Percentiles rank a stretch among this genome's conserved stretches.
Conservation (phyloP, 2,888 invertebrate genomes). For the Heliconius charithonia region DNA sequence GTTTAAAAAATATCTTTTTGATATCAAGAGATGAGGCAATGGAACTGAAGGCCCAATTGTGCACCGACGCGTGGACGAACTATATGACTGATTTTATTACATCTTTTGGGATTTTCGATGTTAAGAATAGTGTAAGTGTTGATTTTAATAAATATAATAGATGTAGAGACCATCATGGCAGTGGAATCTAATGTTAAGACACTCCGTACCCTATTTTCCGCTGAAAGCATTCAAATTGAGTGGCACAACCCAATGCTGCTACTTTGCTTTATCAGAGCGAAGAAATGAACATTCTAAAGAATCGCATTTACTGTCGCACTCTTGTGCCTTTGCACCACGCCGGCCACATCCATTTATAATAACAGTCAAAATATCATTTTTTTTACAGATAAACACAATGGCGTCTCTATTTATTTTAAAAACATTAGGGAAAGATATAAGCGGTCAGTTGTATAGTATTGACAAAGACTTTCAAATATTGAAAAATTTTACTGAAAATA, state of each 20-base stretch:
- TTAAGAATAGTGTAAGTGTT: constrained; percentile 71
- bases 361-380: no score
- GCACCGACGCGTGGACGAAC: constrained; percentile 70
- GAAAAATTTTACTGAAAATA: constrained; percentile 61
- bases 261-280: no score
- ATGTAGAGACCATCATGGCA: neutral
- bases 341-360: no score
- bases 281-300: no score
- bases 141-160: neutral
- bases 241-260: no score
- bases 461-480: constrained; percentile 67
- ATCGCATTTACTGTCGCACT: no score
- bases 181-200: neutral
- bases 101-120: constrained; percentile 72
- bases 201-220: no score
- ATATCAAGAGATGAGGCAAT: constrained; percentile 61
- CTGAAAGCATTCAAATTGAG: no score
- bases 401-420: constrained; percentile 75
- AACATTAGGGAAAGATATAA: constrained; percentile 73
- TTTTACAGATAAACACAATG: constrained; percentile 74
- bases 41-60: constrained; percentile 62
- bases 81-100: constrained; percentile 68
- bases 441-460: constrained; percentile 66
- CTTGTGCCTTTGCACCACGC: no score
- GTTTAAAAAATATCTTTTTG: constrained; percentile 66